These are phyloP conservation scores for Melozone crissalis DNA, from an alignment of 2,113 vertebrate species.

Conservation along the genomic window DNA sequence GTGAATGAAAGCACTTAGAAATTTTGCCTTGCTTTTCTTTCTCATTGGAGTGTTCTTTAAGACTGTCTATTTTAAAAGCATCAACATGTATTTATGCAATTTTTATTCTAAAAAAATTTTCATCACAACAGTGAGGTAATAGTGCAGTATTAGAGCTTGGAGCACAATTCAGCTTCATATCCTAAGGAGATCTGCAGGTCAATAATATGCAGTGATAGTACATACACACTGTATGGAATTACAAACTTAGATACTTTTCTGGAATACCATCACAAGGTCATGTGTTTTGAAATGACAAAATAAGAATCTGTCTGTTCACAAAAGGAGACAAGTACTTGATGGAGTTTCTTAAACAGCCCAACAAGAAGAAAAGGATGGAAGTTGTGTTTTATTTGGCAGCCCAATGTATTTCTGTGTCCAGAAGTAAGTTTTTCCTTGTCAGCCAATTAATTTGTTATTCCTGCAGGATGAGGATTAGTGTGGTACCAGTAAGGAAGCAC, in stretches of 20 bases:
- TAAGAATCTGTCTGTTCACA: slow-evolving; percentile 18
- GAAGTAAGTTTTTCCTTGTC: slow-evolving; percentile 8
- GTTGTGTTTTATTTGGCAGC: slow-evolving; percentile 32
- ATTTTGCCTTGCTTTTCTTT: neutral
- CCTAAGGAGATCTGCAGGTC: neutral
- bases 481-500: neutral
- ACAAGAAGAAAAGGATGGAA: slow-evolving; percentile 6
- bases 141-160: neutral
- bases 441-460: neutral
- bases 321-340: slow-evolving; percentile 5
- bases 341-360: slow-evolving; percentile 30
- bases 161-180: neutral
- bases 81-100: neutral
- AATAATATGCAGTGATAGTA: neutral
- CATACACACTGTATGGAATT: neutral
- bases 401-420: slow-evolving; percentile 4
- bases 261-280: neutral
- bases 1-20: neutral
- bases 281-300: slow-evolving; percentile 2
- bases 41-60: neutral
- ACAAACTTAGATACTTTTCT: neutral
- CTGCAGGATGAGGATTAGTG: neutral
- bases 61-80: neutral
- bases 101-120: neutral
- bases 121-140: neutral